Evolutionary conservation across 2,888 invertebrate genomes (phyloP).

Genomic region (Harpalus rufipes): DNA sequence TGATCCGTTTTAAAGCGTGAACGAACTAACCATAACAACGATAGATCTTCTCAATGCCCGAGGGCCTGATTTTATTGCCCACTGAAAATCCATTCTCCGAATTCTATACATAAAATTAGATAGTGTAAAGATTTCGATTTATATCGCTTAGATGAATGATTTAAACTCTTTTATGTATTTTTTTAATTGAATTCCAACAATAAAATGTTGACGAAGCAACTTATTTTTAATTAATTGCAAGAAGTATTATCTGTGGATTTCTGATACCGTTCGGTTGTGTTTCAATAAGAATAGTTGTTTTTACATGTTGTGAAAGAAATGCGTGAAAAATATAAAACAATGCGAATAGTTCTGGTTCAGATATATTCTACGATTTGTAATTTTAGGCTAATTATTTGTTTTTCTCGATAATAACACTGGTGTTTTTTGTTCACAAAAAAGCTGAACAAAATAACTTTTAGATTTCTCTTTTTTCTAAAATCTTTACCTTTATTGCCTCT

Average conservation of each 20-base stretch:
- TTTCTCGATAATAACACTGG: background rate
- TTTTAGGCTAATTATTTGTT: background rate
- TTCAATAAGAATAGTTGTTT: no score
- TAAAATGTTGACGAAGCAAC: background rate
- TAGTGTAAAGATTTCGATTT: slow-evolving; percentile 39
- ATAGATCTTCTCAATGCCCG: slow-evolving; percentile 35
- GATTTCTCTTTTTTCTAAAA: background rate
- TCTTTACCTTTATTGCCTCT: background rate
- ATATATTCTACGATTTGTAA: background rate
- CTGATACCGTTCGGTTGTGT: no score
- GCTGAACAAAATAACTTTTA: background rate
- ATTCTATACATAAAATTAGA: slow-evolving; percentile 58
- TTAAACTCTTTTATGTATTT: background rate
- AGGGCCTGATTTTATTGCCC: slow-evolving; percentile 45
- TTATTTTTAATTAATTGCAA: slow-evolving; percentile 42
- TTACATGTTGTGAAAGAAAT: no score
- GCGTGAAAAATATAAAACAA: no score
- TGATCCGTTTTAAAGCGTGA: slow-evolving; percentile 52
- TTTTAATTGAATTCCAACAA: background rate
- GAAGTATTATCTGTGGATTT: no score
- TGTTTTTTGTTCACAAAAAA: background rate
- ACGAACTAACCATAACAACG: slow-evolving; percentile 60
- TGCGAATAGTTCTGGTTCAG: background rate
- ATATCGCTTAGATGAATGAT: slow-evolving; percentile 26
- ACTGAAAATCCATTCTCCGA: slow-evolving; percentile 52